A percentile compares a stretch with the other conserved stretches of the same genome.
Conservation (phyloP, 2,797 vertebrate species). For the Sandelia bainsii region DNA sequence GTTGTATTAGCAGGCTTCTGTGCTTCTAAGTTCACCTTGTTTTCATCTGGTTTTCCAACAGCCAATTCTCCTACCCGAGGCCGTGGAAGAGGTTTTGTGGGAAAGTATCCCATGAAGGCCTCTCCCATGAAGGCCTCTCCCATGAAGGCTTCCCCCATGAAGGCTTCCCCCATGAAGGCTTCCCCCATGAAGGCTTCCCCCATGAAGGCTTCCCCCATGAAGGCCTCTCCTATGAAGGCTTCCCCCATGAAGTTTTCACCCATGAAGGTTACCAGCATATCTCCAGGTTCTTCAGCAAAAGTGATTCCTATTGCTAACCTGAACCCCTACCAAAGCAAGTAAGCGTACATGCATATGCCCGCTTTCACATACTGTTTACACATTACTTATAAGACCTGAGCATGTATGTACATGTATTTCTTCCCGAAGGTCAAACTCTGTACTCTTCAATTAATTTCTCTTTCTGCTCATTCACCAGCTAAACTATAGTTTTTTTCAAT, state of each 20-base stretch:
- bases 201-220: background rate
- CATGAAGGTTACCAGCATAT: slow-evolving; percentile 65
- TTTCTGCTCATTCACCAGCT: slow-evolving; percentile 42
- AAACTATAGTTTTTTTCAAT: background rate
- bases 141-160: slow-evolving; percentile 29
- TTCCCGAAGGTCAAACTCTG: background rate
- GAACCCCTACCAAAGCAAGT: slow-evolving; percentile 96
- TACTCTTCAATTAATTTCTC: background rate
- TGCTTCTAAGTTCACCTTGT: no score
- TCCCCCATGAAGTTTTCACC: background rate
- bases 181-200: slow-evolving; percentile 37
- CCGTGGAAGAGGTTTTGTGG: slow-evolving; percentile 75
- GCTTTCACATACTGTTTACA: background rate
- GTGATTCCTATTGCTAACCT: slow-evolving; percentile 91
- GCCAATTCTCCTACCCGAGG: slow-evolving; percentile 50
- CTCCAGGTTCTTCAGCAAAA: slow-evolving; percentile 83
- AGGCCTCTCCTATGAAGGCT: slow-evolving; percentile 51
- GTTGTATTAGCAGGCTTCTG: no score
- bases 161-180: background rate
- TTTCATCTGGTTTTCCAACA: slow-evolving; percentile 26
- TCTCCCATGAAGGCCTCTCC: slow-evolving; percentile 66
- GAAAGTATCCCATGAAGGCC: slow-evolving; percentile 39
- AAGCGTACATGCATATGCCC: slow-evolving; percentile 61
- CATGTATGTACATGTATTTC: background rate
- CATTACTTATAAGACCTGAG: background rate